phyloP scores from a whole-genome alignment of 2,888 invertebrate genomes.

The Neria commutata region DNA sequence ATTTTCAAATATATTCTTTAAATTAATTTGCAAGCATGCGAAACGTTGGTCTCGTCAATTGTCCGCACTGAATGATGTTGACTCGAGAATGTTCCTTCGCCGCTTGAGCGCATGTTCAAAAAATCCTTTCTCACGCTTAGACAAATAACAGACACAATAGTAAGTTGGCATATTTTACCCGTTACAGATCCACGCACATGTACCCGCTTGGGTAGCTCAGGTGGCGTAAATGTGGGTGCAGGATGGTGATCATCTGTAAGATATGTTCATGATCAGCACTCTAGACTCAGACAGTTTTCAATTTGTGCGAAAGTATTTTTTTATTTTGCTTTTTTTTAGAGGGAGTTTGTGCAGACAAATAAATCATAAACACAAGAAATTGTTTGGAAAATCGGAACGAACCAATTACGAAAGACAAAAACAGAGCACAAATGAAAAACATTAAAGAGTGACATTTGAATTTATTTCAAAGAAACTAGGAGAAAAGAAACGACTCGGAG shows the following conservation, averaged over 20 bases:
- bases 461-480: neutral
- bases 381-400: neutral
- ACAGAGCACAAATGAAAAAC: conserved; percentile 5
- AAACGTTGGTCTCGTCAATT: too few species aligned
- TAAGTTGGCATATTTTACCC: conserved; percentile 46
- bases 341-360: conserved; percentile 27
- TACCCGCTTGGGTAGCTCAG: conserved; percentile 98
- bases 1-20: too few species aligned
- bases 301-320: conserved; percentile 18
- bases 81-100: too few species aligned
- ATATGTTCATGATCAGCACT: conserved; percentile 68
- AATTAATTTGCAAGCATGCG: too few species aligned
- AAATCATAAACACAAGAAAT: conserved; percentile 22
- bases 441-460: neutral
- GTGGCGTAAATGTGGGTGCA: conserved; percentile 98
- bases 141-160: conserved; percentile 2
- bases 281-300: conserved; percentile 30
- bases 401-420: conserved; percentile 5
- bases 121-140: conserved; percentile 9
- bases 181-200: conserved; percentile 87
- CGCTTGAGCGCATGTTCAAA: conserved; percentile 1
- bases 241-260: conserved; percentile 97
- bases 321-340: conserved; percentile 30
- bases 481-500: neutral
- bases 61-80: too few species aligned